Evolutionary conservation across 2,113 vertebrate species (phyloP).

Genomic region (Cyphomyrus discorhynchus): DNA sequence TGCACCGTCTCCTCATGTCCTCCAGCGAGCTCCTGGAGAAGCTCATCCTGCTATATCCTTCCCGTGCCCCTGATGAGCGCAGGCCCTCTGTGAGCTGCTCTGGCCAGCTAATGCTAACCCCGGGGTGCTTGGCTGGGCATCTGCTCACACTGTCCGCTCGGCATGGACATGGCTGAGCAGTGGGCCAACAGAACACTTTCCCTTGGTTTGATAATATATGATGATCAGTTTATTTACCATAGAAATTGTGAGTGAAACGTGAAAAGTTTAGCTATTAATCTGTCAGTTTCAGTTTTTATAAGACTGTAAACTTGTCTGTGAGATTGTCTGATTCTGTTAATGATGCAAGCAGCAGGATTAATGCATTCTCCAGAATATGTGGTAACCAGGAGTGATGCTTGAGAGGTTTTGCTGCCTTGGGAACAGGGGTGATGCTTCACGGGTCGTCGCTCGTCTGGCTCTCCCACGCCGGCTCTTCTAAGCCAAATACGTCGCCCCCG

Average conservation of each 20-base stretch:
- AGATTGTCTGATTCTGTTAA: background rate
- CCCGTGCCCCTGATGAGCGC: background rate
- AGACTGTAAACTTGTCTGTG: background rate
- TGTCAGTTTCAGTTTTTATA: background rate
- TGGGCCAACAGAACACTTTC: background rate
- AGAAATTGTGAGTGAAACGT: background rate
- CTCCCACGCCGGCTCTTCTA: background rate
- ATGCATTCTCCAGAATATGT: background rate
- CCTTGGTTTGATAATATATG: background rate
- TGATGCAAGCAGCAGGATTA: background rate
- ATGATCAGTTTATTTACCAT: background rate
- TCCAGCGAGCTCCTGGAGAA: slow-evolving; percentile 82
- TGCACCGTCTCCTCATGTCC: slow-evolving; percentile 85
- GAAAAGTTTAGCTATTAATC: background rate
- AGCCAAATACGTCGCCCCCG: slow-evolving; percentile 43
- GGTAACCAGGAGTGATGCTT: background rate
- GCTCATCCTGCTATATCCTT: slow-evolving; percentile 87
- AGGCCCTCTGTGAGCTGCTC: background rate
- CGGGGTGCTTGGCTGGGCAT: background rate
- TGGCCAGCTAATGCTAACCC: background rate
- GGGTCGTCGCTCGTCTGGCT: background rate
- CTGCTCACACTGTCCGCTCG: background rate
- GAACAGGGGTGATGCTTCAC: background rate
- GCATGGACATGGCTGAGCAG: background rate
- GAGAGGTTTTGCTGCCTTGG: background rate